Evolutionary conservation across 2,888 invertebrate genomes (phyloP).

Genomic region (Hydropsyche betteni): DNA sequence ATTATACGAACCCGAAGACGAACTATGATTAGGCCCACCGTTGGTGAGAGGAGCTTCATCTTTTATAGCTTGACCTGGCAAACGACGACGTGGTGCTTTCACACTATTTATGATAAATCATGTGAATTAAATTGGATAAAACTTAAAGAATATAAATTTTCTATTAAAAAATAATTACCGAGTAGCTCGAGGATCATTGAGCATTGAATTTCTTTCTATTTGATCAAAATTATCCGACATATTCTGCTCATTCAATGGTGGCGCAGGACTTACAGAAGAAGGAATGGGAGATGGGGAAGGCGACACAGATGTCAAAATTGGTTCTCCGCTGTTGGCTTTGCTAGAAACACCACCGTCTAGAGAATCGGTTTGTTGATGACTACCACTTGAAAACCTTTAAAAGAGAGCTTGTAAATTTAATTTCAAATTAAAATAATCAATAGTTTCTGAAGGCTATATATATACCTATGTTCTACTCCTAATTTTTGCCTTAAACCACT

Average conservation of each 20-base stretch:
- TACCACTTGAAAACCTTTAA: conserved; percentile 36
- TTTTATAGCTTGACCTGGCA: conserved; percentile 67
- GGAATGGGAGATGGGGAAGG: conserved; percentile 35
- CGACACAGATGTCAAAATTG: conserved; percentile 53
- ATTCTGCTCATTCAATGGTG: conserved; percentile 3
- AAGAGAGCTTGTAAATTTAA: neutral
- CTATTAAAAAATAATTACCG: conserved; percentile 55
- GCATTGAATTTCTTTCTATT: conserved; percentile 71
- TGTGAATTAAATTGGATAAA: neutral
- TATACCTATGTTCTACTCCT: conserved; percentile 65
- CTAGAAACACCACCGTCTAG: conserved; percentile 65
- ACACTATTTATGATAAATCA: conserved; percentile 56
- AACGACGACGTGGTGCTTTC: conserved; percentile 69
- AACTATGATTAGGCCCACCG: conserved; percentile 56
- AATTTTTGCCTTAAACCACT: conserved; percentile 70
- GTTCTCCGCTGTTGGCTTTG: conserved; percentile 54
- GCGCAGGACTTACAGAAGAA: conserved; percentile 24
- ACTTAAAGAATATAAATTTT: no score
- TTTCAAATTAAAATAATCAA: conserved; percentile 11
- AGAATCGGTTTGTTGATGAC: conserved; percentile 57
- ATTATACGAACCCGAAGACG: conserved; percentile 34
- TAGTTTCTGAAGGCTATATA: conserved; percentile 53
- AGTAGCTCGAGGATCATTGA: conserved; percentile 73
- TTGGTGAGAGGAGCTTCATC: conserved; percentile 64
- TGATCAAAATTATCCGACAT: conserved; percentile 68